phyloP scores from a whole-genome alignment of 2,888 invertebrate genomes.

The Drosophila crucigera region DNA sequence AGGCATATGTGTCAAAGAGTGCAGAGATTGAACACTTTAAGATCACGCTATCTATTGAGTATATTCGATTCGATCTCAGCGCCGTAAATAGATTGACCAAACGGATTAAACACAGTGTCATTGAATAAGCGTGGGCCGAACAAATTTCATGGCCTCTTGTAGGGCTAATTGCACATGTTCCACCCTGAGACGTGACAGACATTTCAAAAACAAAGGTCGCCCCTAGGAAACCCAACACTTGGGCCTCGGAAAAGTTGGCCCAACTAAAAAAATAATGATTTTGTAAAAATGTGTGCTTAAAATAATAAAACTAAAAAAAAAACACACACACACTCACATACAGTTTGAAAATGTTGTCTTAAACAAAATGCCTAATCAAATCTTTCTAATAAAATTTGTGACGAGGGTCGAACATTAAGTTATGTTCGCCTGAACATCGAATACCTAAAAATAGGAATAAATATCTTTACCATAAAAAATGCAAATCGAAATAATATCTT shows the following conservation, averaged over 20 bases:
- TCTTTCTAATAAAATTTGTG: conserved; percentile 10
- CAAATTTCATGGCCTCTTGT: conserved; percentile 10
- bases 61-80: neutral
- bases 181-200: conserved; percentile 40
- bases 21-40: neutral
- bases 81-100: neutral
- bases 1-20: conserved; percentile 1
- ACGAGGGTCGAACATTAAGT: conserved; percentile 32
- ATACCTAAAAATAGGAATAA: conserved; percentile 29
- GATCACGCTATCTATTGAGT: conserved; percentile 3
- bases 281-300: conserved; percentile 62
- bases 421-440: neutral
- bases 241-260: conserved; percentile 26
- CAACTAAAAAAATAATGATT: conserved; percentile 37
- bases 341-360: conserved; percentile 57
- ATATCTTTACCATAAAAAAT: neutral
- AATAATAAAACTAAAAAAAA: conserved; percentile 29
- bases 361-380: conserved; percentile 10
- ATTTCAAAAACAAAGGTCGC: conserved; percentile 43
- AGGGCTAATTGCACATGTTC: conserved; percentile 39
- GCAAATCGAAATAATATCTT: conserved; percentile 15
- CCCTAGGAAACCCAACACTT: conserved; percentile 9
- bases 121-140: conserved; percentile 18
- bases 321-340: neutral
- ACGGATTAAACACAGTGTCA: conserved; percentile 1